A percentile compares a stretch with the other conserved stretches of the same genome.
These are phyloP conservation scores for Ceratotherium simum DNA, from an alignment of 2,113 vertebrate species.

Conservation along the genomic window DNA sequence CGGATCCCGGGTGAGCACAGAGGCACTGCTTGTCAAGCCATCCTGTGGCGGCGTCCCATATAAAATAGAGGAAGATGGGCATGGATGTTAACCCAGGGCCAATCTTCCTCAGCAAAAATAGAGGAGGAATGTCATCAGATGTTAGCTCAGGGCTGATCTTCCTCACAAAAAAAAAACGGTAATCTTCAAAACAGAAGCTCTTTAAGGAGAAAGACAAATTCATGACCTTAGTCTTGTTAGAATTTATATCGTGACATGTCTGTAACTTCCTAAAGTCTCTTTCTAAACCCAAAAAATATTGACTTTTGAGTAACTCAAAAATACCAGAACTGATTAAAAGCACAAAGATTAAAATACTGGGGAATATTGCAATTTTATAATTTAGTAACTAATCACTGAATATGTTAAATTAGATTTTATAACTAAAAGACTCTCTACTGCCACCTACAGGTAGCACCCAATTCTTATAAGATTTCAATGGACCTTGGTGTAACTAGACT, in stretches of 20 bases:
- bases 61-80: too few species aligned
- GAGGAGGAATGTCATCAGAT: too few species aligned
- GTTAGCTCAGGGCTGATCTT: too few species aligned
- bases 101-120: too few species aligned
- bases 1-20: too few species aligned
- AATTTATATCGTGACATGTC: neutral
- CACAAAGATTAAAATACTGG: neutral
- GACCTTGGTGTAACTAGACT: neutral
- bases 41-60: too few species aligned
- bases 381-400: conserved; percentile 50
- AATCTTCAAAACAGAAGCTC: neutral
- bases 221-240: neutral
- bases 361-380: neutral
- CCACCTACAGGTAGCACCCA: neutral
- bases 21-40: too few species aligned
- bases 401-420: neutral
- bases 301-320: neutral
- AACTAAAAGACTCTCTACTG: conserved; percentile 25
- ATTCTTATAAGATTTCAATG: neutral
- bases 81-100: too few species aligned
- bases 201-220: neutral
- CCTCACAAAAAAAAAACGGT: too few species aligned
- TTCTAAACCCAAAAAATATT: conserved; percentile 50
- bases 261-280: neutral
- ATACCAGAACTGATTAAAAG: neutral